A percentile compares a stretch with the other conserved stretches of the same genome.
Evolutionary conservation across 2,888 invertebrate genomes (phyloP).

Genomic region (Sialis lutaria): DNA sequence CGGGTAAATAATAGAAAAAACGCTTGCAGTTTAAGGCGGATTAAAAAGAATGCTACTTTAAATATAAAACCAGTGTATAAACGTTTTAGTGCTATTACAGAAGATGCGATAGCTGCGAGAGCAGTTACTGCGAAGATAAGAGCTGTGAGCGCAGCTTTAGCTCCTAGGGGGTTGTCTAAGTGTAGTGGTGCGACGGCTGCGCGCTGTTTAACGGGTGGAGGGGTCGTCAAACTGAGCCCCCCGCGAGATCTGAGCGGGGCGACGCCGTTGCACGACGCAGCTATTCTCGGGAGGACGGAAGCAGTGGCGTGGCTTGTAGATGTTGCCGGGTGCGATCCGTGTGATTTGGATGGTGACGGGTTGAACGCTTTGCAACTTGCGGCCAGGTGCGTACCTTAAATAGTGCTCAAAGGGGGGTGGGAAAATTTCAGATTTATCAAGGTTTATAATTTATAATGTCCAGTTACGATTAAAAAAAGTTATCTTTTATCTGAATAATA

Average conservation of each 20-base stretch:
- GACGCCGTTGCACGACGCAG: constrained; percentile 2
- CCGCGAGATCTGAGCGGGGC: not conserved
- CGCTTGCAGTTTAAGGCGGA: no score
- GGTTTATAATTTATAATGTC: not conserved
- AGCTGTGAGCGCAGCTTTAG: not conserved
- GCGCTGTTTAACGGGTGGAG: not conserved
- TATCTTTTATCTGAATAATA: no score
- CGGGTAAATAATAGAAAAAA: not conserved
- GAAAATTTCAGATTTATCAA: not conserved
- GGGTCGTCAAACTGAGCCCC: not conserved
- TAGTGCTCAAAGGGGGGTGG: not conserved
- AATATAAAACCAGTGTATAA: no score
- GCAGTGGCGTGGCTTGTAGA: constrained; percentile 1
- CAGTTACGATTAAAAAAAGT: no score
- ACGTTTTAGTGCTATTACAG: not conserved
- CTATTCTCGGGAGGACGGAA: not conserved
- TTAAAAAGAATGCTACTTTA: no score
- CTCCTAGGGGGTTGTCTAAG: no score
- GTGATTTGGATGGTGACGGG: constrained; percentile 1
- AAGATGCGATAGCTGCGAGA: not conserved
- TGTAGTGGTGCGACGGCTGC: no score
- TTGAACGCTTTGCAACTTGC: not conserved
- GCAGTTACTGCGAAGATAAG: not conserved
- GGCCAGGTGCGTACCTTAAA: not conserved
- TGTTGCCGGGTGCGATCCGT: not conserved